Percentiles rank a stretch among this genome's conserved stretches.
Conservation (phyloP, 53 echinoderm and acorn worm genomes). For the Temnopleurus reevesii region DNA sequence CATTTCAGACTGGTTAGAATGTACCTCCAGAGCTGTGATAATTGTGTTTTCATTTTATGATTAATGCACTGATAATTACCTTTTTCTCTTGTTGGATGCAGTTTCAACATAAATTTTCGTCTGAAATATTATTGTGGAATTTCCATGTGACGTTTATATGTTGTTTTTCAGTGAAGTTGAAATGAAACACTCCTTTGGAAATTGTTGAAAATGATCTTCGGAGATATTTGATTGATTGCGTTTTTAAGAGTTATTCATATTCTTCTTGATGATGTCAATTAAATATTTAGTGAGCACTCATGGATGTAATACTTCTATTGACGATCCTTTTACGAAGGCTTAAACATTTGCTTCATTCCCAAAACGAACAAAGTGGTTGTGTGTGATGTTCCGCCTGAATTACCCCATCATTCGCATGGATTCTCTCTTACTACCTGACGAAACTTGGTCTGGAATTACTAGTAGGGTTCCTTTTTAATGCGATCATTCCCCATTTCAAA, state of each 20-base stretch:
- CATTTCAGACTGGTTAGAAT: neutral
- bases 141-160: neutral
- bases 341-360: neutral
- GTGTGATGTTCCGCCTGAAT: neutral
- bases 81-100: neutral
- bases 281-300: conserved; percentile 7
- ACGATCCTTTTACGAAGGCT: neutral
- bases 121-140: neutral
- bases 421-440: neutral
- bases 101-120: neutral
- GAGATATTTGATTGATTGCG: neutral
- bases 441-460: neutral
- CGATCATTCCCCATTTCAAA: neutral
- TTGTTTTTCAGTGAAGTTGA: neutral
- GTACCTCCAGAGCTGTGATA: neutral
- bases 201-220: neutral
- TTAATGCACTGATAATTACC: neutral
- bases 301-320: conserved; percentile 22
- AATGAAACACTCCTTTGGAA: neutral
- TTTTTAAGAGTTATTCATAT: neutral
- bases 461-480: too few species aligned
- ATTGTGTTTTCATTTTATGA: neutral
- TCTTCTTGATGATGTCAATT: neutral
- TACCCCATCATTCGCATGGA: neutral
- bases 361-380: neutral